phyloP scores from a whole-genome alignment of 1,140 invertebrate species.

The Berghia stephanieae region DNA sequence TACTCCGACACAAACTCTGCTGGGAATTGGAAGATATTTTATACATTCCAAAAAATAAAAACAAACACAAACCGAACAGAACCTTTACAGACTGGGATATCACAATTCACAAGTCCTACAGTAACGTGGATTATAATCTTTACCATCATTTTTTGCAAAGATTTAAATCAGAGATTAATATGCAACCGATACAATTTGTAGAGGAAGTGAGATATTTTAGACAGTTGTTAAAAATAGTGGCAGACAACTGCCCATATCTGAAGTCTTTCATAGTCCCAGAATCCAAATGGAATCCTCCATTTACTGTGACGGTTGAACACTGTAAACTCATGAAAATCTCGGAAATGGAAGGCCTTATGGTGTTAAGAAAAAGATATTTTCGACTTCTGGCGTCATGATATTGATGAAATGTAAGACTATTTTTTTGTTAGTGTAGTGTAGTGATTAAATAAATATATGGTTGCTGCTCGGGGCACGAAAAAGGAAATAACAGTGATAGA shows the following conservation, averaged over 20 bases:
- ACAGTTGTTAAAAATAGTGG: conserved; percentile 33
- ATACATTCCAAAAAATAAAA: conserved; percentile 51
- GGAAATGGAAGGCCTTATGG: conserved; percentile 43
- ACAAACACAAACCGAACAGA: conserved; percentile 35
- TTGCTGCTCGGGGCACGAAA: no score
- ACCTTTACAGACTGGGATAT: conserved; percentile 36
- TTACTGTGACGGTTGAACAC: conserved; percentile 36
- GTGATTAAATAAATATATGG: no score
- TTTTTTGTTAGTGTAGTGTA: no score
- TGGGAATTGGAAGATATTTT: conserved; percentile 58
- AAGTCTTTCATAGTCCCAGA: conserved; percentile 21
- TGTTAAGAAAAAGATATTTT: no score
- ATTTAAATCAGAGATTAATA: conserved; percentile 38
- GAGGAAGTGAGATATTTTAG: conserved; percentile 48
- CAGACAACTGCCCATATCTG: neutral
- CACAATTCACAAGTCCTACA: conserved; percentile 36
- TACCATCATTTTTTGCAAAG: conserved; percentile 45
- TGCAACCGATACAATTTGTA: conserved; percentile 39
- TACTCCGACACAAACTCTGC: conserved; percentile 52
- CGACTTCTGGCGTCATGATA: no score
- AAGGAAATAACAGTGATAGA: no score
- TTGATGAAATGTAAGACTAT: no score
- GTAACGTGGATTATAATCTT: conserved; percentile 47
- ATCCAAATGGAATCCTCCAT: conserved; percentile 43
- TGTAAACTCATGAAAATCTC: conserved; percentile 44